A percentile compares a stretch with the other conserved stretches of the same genome.
These are phyloP conservation scores for Aethes cnicana DNA, from an alignment of 2,888 invertebrate species.

Conservation along the genomic window DNA sequence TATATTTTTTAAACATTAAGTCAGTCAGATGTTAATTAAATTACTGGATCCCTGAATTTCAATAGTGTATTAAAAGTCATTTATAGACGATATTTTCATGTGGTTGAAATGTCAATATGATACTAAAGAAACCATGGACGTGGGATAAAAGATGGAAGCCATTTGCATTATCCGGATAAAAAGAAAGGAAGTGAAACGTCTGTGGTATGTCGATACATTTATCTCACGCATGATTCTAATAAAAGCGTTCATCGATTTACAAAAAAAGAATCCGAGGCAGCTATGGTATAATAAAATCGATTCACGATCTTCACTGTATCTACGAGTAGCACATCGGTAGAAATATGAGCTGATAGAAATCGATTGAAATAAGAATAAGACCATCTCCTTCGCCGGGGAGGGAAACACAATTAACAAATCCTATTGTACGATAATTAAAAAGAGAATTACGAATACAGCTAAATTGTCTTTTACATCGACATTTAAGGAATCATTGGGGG, in stretches of 20 bases:
- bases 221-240: conserved; percentile 54
- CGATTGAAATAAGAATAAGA: background rate
- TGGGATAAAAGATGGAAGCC: conserved; percentile 51
- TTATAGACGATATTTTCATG: conserved; percentile 8
- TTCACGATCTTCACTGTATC: conserved; percentile 34
- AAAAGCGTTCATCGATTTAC: conserved; percentile 51
- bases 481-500: conserved; percentile 28
- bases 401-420: no score
- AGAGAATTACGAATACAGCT: background rate
- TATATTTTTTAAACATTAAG: background rate
- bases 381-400: background rate
- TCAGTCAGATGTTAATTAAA: no score
- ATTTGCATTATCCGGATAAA: conserved; percentile 54
- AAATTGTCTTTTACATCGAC: background rate
- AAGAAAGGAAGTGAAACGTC: conserved; percentile 45
- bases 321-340: conserved; percentile 8
- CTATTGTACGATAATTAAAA: background rate
- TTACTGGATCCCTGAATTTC: no score
- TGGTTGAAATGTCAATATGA: conserved; percentile 16
- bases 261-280: conserved; percentile 51
- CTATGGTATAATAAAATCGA: conserved; percentile 50
- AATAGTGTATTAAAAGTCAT: no score
- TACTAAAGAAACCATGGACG: conserved; percentile 30
- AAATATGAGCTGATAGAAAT: background rate
- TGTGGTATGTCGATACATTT: conserved; percentile 36